These are phyloP conservation scores for Melolontha melolontha DNA, from an alignment of 2,888 invertebrate species.

Conservation along the genomic window DNA sequence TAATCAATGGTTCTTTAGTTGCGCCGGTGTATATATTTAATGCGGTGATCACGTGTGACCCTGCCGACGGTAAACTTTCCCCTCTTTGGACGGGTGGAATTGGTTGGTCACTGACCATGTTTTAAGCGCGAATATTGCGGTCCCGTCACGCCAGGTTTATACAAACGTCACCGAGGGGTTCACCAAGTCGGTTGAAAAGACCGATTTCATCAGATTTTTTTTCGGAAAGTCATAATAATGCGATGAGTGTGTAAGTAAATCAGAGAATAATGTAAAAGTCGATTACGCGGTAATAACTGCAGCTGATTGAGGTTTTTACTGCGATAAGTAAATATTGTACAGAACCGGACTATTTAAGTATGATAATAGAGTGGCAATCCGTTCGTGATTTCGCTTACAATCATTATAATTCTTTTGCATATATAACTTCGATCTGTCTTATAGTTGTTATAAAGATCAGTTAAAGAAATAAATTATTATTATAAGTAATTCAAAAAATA, in stretches of 20 bases:
- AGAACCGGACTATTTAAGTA: no score
- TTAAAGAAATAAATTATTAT: no score
- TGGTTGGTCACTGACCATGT: conserved; percentile 29
- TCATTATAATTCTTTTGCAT: no score
- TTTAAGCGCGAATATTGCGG: conserved; percentile 27
- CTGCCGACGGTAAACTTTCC: conserved; percentile 34
- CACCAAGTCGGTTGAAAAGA: conserved; percentile 21
- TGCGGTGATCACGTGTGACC: conserved; percentile 42
- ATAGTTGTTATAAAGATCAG: no score
- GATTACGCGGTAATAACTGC: no score
- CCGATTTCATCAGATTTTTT: conserved; percentile 32
- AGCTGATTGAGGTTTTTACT: no score
- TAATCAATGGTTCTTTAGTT: conserved; percentile 13
- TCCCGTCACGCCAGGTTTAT: conserved; percentile 13
- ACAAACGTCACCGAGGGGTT: conserved; percentile 32
- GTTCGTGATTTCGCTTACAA: no score
- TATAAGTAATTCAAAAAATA: no score
- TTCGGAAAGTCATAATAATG: neutral
- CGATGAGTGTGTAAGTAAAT: conserved; percentile 9
- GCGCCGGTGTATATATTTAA: conserved; percentile 34
- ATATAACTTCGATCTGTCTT: no score
- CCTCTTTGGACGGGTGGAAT: conserved; percentile 24
- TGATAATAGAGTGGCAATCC: no score
- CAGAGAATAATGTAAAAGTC: neutral
- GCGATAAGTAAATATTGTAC: no score